Base-by-base conservation (phyloP, 2,888 invertebrate genomes). In the Eumacrocentrus americanus region DNA sequence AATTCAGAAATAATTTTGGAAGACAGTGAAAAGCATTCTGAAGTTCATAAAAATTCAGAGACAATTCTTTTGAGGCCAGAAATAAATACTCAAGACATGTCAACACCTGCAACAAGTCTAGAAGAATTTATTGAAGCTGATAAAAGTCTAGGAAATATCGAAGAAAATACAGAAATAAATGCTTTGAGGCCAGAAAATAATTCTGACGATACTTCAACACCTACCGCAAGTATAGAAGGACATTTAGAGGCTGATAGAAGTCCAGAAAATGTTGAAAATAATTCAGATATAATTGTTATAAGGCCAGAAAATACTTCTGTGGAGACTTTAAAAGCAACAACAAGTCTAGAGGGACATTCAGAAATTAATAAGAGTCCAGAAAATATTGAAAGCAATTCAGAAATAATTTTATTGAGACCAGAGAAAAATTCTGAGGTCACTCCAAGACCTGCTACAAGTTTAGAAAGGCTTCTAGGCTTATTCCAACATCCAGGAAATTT, bases 401-500 rank as follows among this genome's bases (percentile, higher is more conserved):
- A 51, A 35, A 11, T 34, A 37, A 37, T 3, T 3, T 18, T 20
- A n/a, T 11, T 20, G n/a, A 22, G 46, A 6, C 14, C 11, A 7
- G 12, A 12, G 22, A 22, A 5, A 7, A 4, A 3, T 35, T 35
- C 61, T 11, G 58, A 63, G 11, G 53, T 46, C 9, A 40, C 62
- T 35, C 66, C 61, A 58, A 72, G 73, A 60, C 76, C 81, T 12
- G 86, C 87, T 0, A 84, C 87, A 5, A 86, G 88, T 71, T 81
- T 89, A 52, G 89, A 89, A 64, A 88, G 87, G 71, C 76, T 90
- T 2, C 72, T 89, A 0, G 88, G 87, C 22, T 70, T 89, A 1
- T 89, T 90, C 73, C 87, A 88, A 65, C 85, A 87, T 73, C 87
- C 89, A 0, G 83, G 83, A 51, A 85, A 84, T 67, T 77, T 88